Evolutionary conservation across 2,888 invertebrate species (phyloP), one percentile per base, ranked within the genome.

Genomic region (Lutraria lutraria): DNA sequence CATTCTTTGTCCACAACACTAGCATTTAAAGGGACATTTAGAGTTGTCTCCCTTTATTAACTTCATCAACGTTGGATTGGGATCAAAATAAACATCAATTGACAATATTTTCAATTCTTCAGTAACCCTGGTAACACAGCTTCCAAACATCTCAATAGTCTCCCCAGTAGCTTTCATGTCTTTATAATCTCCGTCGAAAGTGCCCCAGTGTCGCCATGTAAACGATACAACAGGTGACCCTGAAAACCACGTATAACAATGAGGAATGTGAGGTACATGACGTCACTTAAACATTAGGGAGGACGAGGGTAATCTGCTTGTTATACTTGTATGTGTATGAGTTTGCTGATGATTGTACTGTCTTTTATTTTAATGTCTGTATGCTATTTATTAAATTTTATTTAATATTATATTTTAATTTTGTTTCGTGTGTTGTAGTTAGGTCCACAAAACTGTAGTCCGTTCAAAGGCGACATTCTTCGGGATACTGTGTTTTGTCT

Each of bases 121-220:
- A 72, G 87, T 91, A 4, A 93, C 93, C 29, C 63, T 87, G 34
- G 87, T 93, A 54, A 93, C 91, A 56, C 92, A 90, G 29, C 86
- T 88, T 10, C 94, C 94, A 52, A 87, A 91, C 88, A 94, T 63
- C 76, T 93, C 92, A 15, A 94, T 88, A 25, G n/a, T 81, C 81
- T 94, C 93, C 15, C 92, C 92, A 0, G 90, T 94, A 6, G 94
- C 90, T 21, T 89, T 34, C 25, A 72, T 43, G 0, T 85, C 91
- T 25, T 85, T 85, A 89, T 93, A 94, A 12, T 90, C 85, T 3
- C 95, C 95, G 12, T 92, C 93, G 88, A 94, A 94, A 1, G 85
- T 91, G 0, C 94, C 95, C 94, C 95, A 96, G 88, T 96, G 96
- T n/a, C 95, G 89, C 95, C 95, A 96, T 31, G 94, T 95, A 82